Base-by-base conservation (phyloP, 2,797 vertebrate species). In the Cyprinodon diabolis region DNA sequence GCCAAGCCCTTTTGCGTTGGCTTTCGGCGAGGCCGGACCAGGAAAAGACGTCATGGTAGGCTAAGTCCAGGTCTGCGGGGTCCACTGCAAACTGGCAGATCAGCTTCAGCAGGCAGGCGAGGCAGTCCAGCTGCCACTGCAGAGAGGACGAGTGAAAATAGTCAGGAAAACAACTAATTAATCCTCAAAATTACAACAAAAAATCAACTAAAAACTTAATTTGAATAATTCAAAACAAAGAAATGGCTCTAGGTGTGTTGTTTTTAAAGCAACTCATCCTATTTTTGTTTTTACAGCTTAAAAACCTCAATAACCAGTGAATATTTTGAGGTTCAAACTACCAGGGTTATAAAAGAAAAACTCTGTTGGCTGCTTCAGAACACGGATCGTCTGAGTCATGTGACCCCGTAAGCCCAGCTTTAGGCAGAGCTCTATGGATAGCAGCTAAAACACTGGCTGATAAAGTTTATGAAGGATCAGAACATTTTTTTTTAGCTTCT, bases 81-180 rank as follows among this genome's bases (percentile, higher is more conserved):
- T 99, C 98, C 88, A 99, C 97, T 0, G 98, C 98, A 86, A 99
- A 99, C 94, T 99, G 98, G 91, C 98, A 99, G 89, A 99, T 98
- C 76, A 99, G 91, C 94, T 99, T 99, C 91, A 99, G 94, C 89
- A 99, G 94, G 87, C 98, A 99, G 62, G 98, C 98, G 72, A 99
- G 96, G 87, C 98, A 99, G 94, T 99, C 98, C 83, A 99, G 94
- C 89, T 98, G 95, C 98, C 98, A 99, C 98, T 99, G 62, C 23
- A 72, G 68, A 40, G 35, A 49, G 60, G 19, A 62, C 9, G 35
- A 48, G 0, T 21, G 2, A 13, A n/a, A 4, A 13, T 15, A 0
- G 12, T 66, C 49, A 69, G 12, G 37, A 58, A 65, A 52, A 66
- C 14, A 21, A 6, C 57, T 15, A 14, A 21, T 21, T 10, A 17